Conservation (phyloP, 1,140 invertebrate species). For the Drosophila teissieri region DNA sequence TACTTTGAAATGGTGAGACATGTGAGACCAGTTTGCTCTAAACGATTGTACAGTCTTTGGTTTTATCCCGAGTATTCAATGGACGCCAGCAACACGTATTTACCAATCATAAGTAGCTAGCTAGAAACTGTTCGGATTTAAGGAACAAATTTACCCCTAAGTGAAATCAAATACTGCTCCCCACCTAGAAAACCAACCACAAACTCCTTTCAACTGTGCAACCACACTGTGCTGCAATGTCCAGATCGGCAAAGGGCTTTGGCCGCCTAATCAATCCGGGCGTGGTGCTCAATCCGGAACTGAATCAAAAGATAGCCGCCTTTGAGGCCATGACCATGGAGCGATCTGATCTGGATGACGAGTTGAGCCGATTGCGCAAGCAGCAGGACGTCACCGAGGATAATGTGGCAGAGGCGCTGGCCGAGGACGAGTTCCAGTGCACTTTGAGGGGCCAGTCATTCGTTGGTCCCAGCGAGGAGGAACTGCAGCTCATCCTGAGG, state of each 20-base stretch:
- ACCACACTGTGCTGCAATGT: slow-evolving; percentile 26
- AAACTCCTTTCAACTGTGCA: not conserved
- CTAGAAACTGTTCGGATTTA: slow-evolving; percentile 5
- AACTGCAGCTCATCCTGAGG: slow-evolving; percentile 37
- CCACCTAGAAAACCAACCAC: too few relatives aligned
- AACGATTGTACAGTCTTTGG: too few relatives aligned
- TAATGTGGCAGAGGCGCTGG: slow-evolving; percentile 47
- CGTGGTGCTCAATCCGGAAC: slow-evolving; percentile 40
- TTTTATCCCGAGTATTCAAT: too few relatives aligned
- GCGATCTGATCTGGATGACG: slow-evolving; percentile 33
- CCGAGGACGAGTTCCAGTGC: slow-evolving; percentile 60
- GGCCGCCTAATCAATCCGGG: slow-evolving; percentile 53
- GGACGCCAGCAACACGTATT: not conserved
- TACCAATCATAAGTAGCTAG: slow-evolving; percentile 11
- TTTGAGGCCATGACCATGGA: slow-evolving; percentile 43
- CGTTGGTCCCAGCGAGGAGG: slow-evolving; percentile 18
- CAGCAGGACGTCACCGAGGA: slow-evolving; percentile 53
- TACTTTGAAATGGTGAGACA: too few relatives aligned
- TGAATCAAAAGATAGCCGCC: slow-evolving; percentile 47
- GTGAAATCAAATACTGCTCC: slow-evolving; percentile 1
- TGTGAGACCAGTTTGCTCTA: too few relatives aligned
- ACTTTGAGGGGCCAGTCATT: slow-evolving; percentile 18
- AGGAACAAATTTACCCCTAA: slow-evolving; percentile 6
- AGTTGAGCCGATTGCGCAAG: slow-evolving; percentile 33
- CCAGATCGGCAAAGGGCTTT: slow-evolving; percentile 16